A percentile compares a stretch with the other conserved stretches of the same genome.
Evolutionary conservation across 2,797 vertebrate species (phyloP).

Genomic region (Labroides dimidiatus): DNA sequence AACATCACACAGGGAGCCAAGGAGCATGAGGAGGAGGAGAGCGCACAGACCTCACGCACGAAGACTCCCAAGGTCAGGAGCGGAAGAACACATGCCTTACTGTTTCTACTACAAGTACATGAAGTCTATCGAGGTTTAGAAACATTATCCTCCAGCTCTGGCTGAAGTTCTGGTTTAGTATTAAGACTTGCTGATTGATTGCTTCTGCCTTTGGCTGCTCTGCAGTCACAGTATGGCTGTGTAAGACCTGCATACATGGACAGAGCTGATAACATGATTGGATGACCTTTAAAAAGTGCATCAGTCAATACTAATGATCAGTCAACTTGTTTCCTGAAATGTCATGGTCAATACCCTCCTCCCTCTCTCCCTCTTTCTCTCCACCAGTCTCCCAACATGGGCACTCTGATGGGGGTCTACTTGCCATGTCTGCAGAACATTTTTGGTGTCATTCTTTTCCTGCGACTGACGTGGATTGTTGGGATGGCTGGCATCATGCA

Average conservation of each 20-base stretch:
- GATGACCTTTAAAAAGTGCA: constrained; percentile 77
- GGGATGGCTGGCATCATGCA: constrained; percentile 95
- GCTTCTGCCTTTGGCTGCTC: constrained; percentile 40
- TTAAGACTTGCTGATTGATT: constrained; percentile 74
- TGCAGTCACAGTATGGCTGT: constrained; percentile 39
- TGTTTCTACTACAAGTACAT: constrained; percentile 23
- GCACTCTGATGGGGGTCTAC: constrained; percentile 99
- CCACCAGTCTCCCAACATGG: constrained; percentile 95
- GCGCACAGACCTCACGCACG: constrained; percentile 83
- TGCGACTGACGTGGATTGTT: constrained; percentile 97
- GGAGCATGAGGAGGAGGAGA: constrained; percentile 97
- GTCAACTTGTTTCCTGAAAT: constrained; percentile 72
- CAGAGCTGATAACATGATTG: constrained; percentile 65
- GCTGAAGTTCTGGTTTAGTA: constrained; percentile 44
- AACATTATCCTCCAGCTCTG: constrained; percentile 41
- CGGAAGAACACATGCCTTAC: constrained; percentile 15
- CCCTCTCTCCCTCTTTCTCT: constrained; percentile 12
- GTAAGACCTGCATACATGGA: constrained; percentile 54
- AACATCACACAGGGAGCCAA: constrained; percentile 97
- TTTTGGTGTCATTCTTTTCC: constrained; percentile 97
- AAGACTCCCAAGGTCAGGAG: constrained; percentile 92
- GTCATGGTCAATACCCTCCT: constrained; percentile 56
- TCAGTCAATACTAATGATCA: constrained; percentile 75
- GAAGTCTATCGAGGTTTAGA: constrained; percentile 27
- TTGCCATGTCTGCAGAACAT: constrained; percentile 98